Evolutionary conservation across 2,888 invertebrate species (phyloP), one percentile per base, ranked within the genome.

Genomic region (Pseudolycoriella hygida): DNA sequence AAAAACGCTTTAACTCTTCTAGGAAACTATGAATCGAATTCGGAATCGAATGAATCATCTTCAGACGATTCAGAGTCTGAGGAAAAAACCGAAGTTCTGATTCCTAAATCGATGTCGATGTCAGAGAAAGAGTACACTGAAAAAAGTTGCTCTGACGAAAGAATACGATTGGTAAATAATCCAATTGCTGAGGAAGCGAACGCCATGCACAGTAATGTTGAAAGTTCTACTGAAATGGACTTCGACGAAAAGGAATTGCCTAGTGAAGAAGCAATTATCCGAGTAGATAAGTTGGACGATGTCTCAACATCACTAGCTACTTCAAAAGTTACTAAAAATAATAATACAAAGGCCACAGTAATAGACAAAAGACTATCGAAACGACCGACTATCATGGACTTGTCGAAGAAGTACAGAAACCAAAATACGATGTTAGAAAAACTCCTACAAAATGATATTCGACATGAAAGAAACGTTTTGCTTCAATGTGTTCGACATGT

Each of bases 401-500:
- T 57, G 39, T 53, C 54, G n/a, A 57, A 56, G 20, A 54, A 56
- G 2, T 43, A 50, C 11, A 52, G 55, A 0, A 55, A 53, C 5
- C 62, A 60, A 39, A 64, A 60, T 38, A 77, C 79, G 12, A 66
- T 84, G 51, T 63, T 85, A 43, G 75, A 80, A 53, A 80, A 76
- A 57, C 62, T 93, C 19, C 66, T 93, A 46, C 74, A 74, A 42
- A 71, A 72, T 47, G 86, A 90, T 60, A 86, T 93, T 52, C 70
- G 77, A 50, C 82, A 84, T 53, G 93, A 93, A 64, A 70, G 92
- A 44, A 93, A 92, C 64, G 69, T 84, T 41, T 70, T 93, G 43
- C 69, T 89, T 25, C 92, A 93, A 60, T 92, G 90, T 67, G 75
- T 92, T 31, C 76, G 83, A 52, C 76, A 77, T 67, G 76, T 89